A percentile compares a stretch with the other conserved stretches of the same genome.
These are phyloP conservation scores for Eristalis intricaria DNA, from an alignment of 2,888 invertebrate genomes.

Conservation along the genomic window DNA sequence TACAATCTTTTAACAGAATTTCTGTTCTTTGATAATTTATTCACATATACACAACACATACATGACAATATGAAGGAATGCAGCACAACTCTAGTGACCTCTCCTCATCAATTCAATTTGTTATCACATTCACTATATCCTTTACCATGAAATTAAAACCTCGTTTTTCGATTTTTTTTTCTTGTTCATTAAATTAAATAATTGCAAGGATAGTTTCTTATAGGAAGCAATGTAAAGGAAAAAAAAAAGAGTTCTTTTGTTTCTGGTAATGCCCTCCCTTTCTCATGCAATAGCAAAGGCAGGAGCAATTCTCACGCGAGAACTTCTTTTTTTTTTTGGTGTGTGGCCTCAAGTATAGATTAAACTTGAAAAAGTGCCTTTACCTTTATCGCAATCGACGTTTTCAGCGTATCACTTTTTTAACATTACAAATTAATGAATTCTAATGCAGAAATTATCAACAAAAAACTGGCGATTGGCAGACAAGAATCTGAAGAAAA, in stretches of 20 bases:
- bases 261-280: conserved; percentile 65
- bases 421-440: conserved; percentile 52
- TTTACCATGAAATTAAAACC: background rate
- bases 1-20: conserved; percentile 46
- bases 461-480: conserved; percentile 50
- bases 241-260: conserved; percentile 59
- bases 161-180: background rate
- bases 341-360: conserved; percentile 3
- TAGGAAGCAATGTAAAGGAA: no score
- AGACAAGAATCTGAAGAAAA: conserved; percentile 48
- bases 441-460: conserved; percentile 33
- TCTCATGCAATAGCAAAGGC: conserved; percentile 40
- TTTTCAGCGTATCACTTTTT: conserved; percentile 38
- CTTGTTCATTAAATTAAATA: conserved; percentile 9
- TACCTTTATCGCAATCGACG: conserved; percentile 52
- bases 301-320: conserved; percentile 59
- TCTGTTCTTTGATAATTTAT: conserved; percentile 50
- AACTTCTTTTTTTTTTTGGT: conserved; percentile 40
- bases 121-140: conserved; percentile 24
- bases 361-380: conserved; percentile 37
- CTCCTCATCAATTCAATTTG: background rate
- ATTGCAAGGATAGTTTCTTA: conserved; percentile 10
- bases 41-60: conserved; percentile 59
- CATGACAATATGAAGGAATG: conserved; percentile 51
- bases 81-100: conserved; percentile 18